Evolutionary conservation across 2,797 vertebrate species (phyloP).

Genomic region (Buceros bicornis): DNA sequence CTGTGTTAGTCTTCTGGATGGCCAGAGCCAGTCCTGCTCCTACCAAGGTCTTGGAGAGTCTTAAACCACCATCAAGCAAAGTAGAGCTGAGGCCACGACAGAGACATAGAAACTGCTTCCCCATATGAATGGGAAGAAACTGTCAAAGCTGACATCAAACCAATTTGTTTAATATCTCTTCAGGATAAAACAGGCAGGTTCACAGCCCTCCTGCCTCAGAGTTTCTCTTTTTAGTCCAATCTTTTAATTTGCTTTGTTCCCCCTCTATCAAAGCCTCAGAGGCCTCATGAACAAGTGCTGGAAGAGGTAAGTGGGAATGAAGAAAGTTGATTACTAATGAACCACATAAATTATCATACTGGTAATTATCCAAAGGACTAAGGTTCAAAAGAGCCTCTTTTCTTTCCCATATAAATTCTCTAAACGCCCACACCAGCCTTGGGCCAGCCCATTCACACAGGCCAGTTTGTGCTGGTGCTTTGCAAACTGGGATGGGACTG

Average conservation of each 20-base stretch:
- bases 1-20: background rate
- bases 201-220: background rate
- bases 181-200: background rate
- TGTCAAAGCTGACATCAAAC: background rate
- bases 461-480: background rate
- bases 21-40: background rate
- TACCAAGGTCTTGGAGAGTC: background rate
- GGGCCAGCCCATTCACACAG: background rate
- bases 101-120: background rate
- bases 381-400: background rate
- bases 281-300: background rate
- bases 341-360: background rate
- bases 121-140: background rate
- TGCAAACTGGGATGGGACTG: background rate
- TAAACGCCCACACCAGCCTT: background rate
- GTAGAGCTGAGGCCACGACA: background rate
- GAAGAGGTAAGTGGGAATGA: background rate
- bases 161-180: background rate
- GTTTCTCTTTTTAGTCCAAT: background rate
- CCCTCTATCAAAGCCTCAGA: background rate
- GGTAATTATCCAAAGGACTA: background rate
- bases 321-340: background rate
- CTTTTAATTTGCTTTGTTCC: background rate
- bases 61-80: background rate
- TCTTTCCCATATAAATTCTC: background rate